phyloP scores from a whole-genome alignment of 1,140 invertebrate genomes.

The Drosophila tropicalis region DNA sequence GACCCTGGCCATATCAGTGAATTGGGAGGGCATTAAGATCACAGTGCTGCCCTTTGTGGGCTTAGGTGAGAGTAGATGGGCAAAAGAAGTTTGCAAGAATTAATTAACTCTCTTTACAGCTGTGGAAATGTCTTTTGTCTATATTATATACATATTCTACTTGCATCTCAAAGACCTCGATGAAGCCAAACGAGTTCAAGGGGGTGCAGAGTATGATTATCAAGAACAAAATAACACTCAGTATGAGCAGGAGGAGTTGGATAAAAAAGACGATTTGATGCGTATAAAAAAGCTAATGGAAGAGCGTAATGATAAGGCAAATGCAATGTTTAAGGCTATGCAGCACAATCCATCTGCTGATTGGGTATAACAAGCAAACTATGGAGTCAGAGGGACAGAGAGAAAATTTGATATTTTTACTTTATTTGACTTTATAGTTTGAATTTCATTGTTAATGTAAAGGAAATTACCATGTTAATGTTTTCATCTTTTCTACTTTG shows the following conservation, averaged over 20 bases:
- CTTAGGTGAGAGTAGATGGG: slow-evolving; percentile 32
- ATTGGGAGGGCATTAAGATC: slow-evolving; percentile 63
- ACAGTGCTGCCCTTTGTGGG: slow-evolving; percentile 61
- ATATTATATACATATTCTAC: slow-evolving; percentile 61
- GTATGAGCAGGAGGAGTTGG: not conserved
- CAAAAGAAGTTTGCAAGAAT: too few species aligned
- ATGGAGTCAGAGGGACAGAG: too few species aligned
- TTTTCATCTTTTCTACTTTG: too few species aligned
- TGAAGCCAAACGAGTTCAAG: not conserved
- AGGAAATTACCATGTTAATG: too few species aligned
- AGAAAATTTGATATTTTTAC: not conserved
- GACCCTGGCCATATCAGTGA: slow-evolving; percentile 49
- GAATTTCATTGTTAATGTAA: too few species aligned
- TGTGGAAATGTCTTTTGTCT: slow-evolving; percentile 73
- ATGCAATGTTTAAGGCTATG: too few species aligned
- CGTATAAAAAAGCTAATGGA: too few species aligned
- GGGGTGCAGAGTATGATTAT: not conserved
- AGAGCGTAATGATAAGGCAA: too few species aligned
- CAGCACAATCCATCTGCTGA: too few species aligned
- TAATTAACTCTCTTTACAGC: slow-evolving; percentile 7
- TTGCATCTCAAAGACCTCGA: slow-evolving; percentile 2
- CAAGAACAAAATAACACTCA: not conserved
- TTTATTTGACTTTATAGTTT: not conserved
- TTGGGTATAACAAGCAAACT: too few species aligned
- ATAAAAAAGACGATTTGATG: too few species aligned